Conservation (phyloP, 1,140 invertebrate genomes). For the Caenorhabditis remanei region DNA sequence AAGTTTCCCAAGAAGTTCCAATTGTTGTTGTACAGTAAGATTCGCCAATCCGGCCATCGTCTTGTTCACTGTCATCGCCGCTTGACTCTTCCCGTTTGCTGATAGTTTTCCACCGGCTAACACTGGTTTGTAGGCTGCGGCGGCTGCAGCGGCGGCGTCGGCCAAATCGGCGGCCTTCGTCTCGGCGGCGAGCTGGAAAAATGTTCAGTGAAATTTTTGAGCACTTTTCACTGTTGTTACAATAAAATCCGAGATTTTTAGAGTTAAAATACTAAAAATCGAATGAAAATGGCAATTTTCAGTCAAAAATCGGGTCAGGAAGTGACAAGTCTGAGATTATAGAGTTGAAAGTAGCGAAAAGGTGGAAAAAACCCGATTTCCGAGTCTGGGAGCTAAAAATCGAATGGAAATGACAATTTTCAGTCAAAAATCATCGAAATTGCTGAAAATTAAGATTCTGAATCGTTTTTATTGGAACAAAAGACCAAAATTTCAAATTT, state of each 20-base stretch:
- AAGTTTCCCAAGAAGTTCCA: neutral
- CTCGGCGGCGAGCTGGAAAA: slow-evolving; percentile 48
- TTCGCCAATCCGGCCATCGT: slow-evolving; percentile 59
- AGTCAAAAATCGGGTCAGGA: too few species aligned
- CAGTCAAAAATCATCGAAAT: neutral
- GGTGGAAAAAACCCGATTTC: too few species aligned
- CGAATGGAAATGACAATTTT: neutral
- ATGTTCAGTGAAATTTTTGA: neutral
- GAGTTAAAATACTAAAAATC: too few species aligned
- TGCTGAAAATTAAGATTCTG: too few species aligned
- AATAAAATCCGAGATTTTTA: too few species aligned
- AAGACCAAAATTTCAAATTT: too few species aligned
- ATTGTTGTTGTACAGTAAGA: neutral
- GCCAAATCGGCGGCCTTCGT: slow-evolving; percentile 59
- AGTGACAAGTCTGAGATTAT: too few species aligned
- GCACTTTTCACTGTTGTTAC: neutral
- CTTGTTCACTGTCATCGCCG: slow-evolving; percentile 58
- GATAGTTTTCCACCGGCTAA: slow-evolving; percentile 60
- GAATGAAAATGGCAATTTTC: neutral
- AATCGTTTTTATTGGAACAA: too few species aligned
- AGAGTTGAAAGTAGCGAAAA: too few species aligned
- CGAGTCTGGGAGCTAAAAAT: too few species aligned
- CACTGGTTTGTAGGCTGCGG: slow-evolving; percentile 72
- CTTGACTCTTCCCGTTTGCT: slow-evolving; percentile 9
- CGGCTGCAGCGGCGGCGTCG: slow-evolving; percentile 67